These are phyloP conservation scores for Drosophila tropicalis DNA, from an alignment of 1,140 invertebrate species.

Conservation along the genomic window DNA sequence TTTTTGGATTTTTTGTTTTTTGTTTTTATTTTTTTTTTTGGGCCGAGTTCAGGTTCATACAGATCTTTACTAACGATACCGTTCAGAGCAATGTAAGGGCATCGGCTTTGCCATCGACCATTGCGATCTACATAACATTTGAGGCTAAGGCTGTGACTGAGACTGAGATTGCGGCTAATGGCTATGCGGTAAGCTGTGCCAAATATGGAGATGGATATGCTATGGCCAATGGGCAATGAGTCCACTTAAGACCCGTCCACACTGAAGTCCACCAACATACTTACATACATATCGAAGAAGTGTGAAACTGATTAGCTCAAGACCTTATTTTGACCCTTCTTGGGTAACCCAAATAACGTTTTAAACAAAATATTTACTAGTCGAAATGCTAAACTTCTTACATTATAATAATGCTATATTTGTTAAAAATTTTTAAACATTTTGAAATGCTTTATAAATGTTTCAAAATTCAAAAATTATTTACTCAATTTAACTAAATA, in stretches of 20 bases:
- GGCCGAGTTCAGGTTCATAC: slow-evolving; percentile 40
- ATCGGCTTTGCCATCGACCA: slow-evolving; percentile 38
- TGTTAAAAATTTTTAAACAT: no score
- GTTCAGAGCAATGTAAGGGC: slow-evolving; percentile 31
- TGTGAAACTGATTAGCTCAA: no score
- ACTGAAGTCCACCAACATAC: slow-evolving; percentile 17
- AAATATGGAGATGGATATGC: slow-evolving; percentile 57
- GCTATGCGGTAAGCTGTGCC: slow-evolving; percentile 50
- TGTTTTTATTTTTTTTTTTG: neutral
- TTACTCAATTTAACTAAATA: no score
- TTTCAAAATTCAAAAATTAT: no score
- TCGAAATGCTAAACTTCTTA: no score
- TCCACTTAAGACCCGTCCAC: slow-evolving; percentile 27
- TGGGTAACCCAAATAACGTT: no score
- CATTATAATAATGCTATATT: no score
- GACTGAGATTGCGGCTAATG: slow-evolving; percentile 57
- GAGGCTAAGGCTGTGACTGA: slow-evolving; percentile 25
- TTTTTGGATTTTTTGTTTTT: neutral
- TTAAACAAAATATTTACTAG: no score
- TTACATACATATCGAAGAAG: neutral
- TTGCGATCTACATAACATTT: slow-evolving; percentile 75
- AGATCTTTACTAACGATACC: slow-evolving; percentile 74
- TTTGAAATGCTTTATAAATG: no score
- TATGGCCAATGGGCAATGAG: slow-evolving; percentile 35
- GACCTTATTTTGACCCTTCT: no score